These are phyloP conservation scores for Babylonia areolata DNA, from an alignment of 1,140 invertebrate genomes.

Conservation along the genomic window DNA sequence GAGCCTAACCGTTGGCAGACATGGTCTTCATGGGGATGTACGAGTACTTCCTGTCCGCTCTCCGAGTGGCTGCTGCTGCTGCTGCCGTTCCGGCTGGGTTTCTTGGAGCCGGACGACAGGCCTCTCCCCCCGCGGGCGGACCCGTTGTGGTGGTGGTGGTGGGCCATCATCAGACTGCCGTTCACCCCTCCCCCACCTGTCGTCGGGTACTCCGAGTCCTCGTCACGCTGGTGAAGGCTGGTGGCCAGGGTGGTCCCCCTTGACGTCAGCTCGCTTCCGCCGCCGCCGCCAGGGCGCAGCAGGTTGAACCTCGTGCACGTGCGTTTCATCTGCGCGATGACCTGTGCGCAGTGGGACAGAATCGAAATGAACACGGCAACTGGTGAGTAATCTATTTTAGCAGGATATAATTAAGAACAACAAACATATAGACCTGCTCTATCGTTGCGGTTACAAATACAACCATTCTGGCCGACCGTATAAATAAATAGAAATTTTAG, in stretches of 20 bases:
- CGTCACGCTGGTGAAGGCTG: constrained; percentile 32
- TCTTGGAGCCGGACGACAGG: too few relatives aligned
- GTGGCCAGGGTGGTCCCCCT: constrained; percentile 15
- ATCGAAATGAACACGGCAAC: neutral
- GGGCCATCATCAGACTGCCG: neutral
- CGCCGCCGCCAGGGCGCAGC: neutral
- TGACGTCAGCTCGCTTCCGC: constrained; percentile 8
- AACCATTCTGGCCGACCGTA: too few relatives aligned
- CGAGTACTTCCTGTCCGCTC: constrained; percentile 13
- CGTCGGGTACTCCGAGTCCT: constrained; percentile 1
- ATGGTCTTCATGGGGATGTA: constrained; percentile 34
- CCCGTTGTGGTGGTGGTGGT: neutral
- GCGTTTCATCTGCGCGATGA: constrained; percentile 41
- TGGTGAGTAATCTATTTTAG: neutral
- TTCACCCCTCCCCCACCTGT: neutral
- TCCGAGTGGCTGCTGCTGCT: neutral
- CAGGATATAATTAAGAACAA: too few relatives aligned
- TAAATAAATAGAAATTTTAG: too few relatives aligned
- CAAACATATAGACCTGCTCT: too few relatives aligned
- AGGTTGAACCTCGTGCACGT: constrained; percentile 29
- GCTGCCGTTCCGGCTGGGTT: neutral
- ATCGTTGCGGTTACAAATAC: too few relatives aligned
- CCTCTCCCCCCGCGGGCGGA: neutral
- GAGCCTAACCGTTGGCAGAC: neutral
- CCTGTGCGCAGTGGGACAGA: neutral